Base-by-base conservation (phyloP, 2,113 vertebrate genomes). In the Macrotis lagotis region DNA sequence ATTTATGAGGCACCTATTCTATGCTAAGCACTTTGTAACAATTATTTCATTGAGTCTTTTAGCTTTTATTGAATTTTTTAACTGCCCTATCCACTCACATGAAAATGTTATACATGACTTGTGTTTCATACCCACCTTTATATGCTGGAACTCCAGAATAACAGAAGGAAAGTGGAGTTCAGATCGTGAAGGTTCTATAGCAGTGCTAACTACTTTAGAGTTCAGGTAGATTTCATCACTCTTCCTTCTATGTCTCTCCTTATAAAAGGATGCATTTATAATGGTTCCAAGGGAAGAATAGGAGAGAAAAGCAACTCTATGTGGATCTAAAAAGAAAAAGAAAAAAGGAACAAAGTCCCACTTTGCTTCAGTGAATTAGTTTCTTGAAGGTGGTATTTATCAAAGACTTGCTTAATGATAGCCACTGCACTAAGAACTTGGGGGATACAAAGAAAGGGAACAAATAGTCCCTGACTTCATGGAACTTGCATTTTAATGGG, bases 261-360 rank as follows among this genome's bases (percentile, higher is more conserved):
- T 91, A 92, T 95, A 96, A 51, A 96, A 95, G 0, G 44, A 93
- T 59, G 59, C 96, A 24, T 97, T 94, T 74, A 96, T 93, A 93
- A 97, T 91, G 31, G 96, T 51, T n/a, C 94, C 96, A 12, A 97
- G 95, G 74, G 94, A 94, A 52, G 92, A 50, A 48, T 96, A 97
- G 25, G 94, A 92, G 91, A 97, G 31, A 31, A 97, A 92, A 47
- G 96, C 94, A 28, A 96, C 48, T 3, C 91, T 94, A 19, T 24
- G 93, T 55, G 90, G 90, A 50, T 93, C 97, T 97, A 90, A 92
- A n/a, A n/a, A n/a, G n/a, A n/a, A n/a, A n/a, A n/a, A n/a, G n/a
- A 83, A 89, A 89, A 25, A 31, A 83, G 1, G 37, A 83, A 7
- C 19, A 24, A 83, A 24, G n/a, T 22, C 6, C 66, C 19, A 31